Conservation (phyloP, 2,113 vertebrate species). For the Eulacestoma nigropectus region DNA sequence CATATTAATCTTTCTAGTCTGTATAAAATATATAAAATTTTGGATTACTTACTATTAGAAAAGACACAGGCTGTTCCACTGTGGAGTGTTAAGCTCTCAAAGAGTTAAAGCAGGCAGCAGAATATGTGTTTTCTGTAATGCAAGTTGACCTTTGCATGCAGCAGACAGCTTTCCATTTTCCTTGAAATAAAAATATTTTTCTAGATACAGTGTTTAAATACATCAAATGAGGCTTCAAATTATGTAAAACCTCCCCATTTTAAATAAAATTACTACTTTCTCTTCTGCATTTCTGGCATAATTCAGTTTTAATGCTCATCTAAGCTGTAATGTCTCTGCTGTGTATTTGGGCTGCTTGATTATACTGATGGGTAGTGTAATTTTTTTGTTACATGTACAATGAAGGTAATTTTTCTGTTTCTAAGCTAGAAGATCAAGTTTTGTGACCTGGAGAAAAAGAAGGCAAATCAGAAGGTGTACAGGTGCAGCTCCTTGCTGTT, state of each 20-base stretch:
- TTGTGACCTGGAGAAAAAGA: background rate
- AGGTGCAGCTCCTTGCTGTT: background rate
- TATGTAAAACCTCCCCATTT: conserved; percentile 23
- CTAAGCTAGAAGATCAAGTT: background rate
- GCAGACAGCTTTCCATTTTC: background rate
- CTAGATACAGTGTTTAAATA: background rate
- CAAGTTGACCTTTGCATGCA: background rate
- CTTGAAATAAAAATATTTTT: conserved; percentile 5
- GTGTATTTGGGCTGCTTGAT: background rate
- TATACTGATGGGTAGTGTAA: background rate
- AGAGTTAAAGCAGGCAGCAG: background rate
- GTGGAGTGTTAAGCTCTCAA: background rate
- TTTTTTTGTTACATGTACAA: background rate
- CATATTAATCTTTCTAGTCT: background rate
- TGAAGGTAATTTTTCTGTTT: background rate
- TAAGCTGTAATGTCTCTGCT: background rate
- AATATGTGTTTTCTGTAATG: background rate
- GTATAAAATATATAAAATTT: background rate
- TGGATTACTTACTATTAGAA: background rate
- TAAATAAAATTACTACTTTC: background rate
- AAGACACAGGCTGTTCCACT: background rate
- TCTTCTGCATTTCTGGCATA: background rate
- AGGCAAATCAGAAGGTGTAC: background rate
- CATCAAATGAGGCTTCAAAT: conserved; percentile 16
- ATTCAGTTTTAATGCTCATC: background rate